These are phyloP conservation scores for Salticus scenicus DNA, from an alignment of 2,888 invertebrate species.

Conservation along the genomic window DNA sequence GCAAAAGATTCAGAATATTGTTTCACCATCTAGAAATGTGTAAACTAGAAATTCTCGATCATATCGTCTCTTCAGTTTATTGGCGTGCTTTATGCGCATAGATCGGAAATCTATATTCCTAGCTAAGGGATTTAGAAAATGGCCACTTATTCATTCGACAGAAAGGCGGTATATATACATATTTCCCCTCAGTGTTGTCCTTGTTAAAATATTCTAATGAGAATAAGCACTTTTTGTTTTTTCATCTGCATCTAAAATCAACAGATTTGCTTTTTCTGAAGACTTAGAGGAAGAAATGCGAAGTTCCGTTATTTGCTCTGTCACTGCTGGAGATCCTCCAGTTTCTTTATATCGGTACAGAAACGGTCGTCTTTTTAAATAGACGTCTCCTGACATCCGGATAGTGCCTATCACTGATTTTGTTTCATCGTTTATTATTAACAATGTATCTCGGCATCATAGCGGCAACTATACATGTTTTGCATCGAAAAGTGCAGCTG, in stretches of 20 bases:
- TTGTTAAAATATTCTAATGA: too few relatives aligned
- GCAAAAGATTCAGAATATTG: too few relatives aligned
- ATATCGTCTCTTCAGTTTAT: too few relatives aligned
- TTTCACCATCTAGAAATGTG: too few relatives aligned
- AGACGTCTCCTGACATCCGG: slow-evolving; percentile 65
- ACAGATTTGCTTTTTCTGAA: slow-evolving; percentile 71
- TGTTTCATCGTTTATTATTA: slow-evolving; percentile 74
- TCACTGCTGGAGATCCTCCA: slow-evolving; percentile 75
- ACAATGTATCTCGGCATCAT: slow-evolving; percentile 75
- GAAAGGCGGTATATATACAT: too few relatives aligned
- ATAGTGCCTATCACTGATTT: slow-evolving; percentile 71
- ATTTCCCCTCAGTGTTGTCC: too few relatives aligned
- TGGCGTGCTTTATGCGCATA: too few relatives aligned
- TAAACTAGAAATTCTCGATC: too few relatives aligned
- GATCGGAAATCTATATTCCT: too few relatives aligned
- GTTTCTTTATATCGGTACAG: slow-evolving; percentile 76
- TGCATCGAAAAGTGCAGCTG: slow-evolving; percentile 73
- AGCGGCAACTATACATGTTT: slow-evolving; percentile 77
- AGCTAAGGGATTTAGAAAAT: too few relatives aligned
- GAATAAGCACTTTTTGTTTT: slow-evolving; percentile 8
- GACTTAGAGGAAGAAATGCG: slow-evolving; percentile 72
- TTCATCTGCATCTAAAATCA: slow-evolving; percentile 72
- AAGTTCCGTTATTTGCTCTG: slow-evolving; percentile 71
- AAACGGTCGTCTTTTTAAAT: slow-evolving; percentile 74
- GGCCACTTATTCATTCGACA: too few relatives aligned